Base-by-base conservation (phyloP, 2,888 invertebrate genomes). In the Rhaphigaster nebulosa region DNA sequence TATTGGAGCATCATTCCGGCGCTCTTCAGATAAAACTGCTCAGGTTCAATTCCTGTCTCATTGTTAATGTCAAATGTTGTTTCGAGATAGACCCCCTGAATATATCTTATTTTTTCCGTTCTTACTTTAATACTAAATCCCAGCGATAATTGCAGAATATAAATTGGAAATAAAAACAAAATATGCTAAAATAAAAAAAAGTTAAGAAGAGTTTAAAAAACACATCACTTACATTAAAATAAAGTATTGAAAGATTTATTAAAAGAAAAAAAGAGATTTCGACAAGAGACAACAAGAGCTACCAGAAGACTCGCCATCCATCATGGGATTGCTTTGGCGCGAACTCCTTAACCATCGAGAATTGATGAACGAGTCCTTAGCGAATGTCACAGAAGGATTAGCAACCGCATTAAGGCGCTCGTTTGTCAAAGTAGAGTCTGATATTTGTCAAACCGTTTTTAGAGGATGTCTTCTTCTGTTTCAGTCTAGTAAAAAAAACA, bases 301-400 rank as follows among this genome's bases (percentile, higher is more conserved):
- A 60, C 8, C 20, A 38, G 70, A 76, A 20, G 70, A 20, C 5
- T 0, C 10, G 8, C 23, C 20, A 76, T 76, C 70, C 70, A 76
- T 76, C 70, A 76, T 38, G 23, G 5, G 23, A 76, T 38, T 38
- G 34, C 70, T 8, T 20, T 23, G 38, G 20, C 34, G 6, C 18
- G 38, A 23, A 34, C n/a, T 8, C 8, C 70, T 20, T 20, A 34
- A 34, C 70, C 34, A 38, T 38, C 34, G 8, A 76, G 70, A 76
- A 76, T 76, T 76, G 70, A 76, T 76, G 70, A 76, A 76, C 20
- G 34, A 38, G 29, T 76, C 70, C 70, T 76, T 38, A 76, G 70
- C 70, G 70, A 76, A 38, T 76, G 70, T 76, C 70, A 76, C 70
- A 23, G 70, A 65, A 38, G 70, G 70, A 76, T 76, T 76, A 76